These are phyloP conservation scores for Serrognathus titanus DNA, from an alignment of 2,888 invertebrate species.

Conservation along the genomic window DNA sequence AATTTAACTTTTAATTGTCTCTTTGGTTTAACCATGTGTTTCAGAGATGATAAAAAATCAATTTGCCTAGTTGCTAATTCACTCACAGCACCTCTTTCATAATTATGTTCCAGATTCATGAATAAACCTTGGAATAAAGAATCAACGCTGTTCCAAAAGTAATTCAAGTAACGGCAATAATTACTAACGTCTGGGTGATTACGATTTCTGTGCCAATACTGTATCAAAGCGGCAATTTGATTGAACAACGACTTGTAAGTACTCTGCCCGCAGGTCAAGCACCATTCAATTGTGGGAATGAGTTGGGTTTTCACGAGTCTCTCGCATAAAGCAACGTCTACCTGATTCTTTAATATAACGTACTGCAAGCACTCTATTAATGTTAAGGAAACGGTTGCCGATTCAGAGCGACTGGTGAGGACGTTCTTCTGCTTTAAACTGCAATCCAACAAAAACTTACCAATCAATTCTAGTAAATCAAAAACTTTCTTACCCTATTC, in stretches of 20 bases:
- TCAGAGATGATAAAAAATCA: conserved; percentile 51
- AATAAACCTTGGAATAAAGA: conserved; percentile 38
- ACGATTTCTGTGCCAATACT: conserved; percentile 57
- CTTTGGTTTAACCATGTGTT: conserved; percentile 45
- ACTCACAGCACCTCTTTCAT: conserved; percentile 22
- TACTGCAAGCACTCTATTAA: conserved; percentile 74
- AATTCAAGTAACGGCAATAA: conserved; percentile 41
- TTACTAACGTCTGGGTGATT: conserved; percentile 36
- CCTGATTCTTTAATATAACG: conserved; percentile 53
- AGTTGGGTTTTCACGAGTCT: conserved; percentile 48
- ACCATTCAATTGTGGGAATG: conserved; percentile 51
- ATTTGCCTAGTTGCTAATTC: conserved; percentile 44
- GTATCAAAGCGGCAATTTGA: conserved; percentile 52
- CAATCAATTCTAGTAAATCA: not conserved
- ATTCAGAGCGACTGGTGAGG: conserved; percentile 63
- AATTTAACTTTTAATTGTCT: conserved; percentile 57
- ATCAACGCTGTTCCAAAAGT: conserved; percentile 47
- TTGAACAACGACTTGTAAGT: conserved; percentile 51
- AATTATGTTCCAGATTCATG: conserved; percentile 29
- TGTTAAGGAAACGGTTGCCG: conserved; percentile 62
- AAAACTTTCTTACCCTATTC: conserved; percentile 56
- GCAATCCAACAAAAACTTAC: conserved; percentile 20
- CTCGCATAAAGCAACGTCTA: conserved; percentile 47
- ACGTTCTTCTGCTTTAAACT: conserved; percentile 62
- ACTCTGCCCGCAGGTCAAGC: conserved; percentile 45